Evolutionary conservation across 2,113 vertebrate species (phyloP).

Genomic region (Atractosteus spatula): DNA sequence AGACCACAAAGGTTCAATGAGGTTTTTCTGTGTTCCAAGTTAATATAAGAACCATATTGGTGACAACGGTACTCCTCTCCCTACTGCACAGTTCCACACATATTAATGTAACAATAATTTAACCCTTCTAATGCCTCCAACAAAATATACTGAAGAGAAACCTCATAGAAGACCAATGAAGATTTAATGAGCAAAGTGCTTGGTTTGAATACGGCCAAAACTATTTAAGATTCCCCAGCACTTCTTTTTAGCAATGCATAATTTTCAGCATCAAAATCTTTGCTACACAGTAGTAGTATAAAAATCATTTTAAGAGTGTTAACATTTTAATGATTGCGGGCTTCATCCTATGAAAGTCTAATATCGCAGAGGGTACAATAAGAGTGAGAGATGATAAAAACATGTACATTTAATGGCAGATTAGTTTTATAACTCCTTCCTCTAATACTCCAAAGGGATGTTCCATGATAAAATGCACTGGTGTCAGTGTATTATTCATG

Average conservation of each 20-base stretch:
- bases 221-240: no score
- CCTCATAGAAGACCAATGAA: no score
- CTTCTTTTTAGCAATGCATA: background rate
- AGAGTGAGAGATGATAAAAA: background rate
- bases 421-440: background rate
- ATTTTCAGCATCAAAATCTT: background rate
- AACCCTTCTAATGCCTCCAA: no score
- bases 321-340: background rate
- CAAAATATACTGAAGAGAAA: no score
- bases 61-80: no score
- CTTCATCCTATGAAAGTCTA: background rate
- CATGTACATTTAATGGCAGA: background rate
- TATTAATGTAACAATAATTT: no score
- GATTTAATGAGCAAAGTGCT: no score
- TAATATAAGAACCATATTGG: no score
- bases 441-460: conserved; percentile 13
- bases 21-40: no score
- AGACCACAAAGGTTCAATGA: no score
- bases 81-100: no score
- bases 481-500: conserved; percentile 27
- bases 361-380: background rate
- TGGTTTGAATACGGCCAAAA: no score
- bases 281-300: background rate
- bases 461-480: conserved; percentile 26
- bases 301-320: background rate